Percentiles rank a stretch among this genome's conserved stretches.
Evolutionary conservation across 2,888 invertebrate species (phyloP).

Genomic region (Kryphioiulus occultus): DNA sequence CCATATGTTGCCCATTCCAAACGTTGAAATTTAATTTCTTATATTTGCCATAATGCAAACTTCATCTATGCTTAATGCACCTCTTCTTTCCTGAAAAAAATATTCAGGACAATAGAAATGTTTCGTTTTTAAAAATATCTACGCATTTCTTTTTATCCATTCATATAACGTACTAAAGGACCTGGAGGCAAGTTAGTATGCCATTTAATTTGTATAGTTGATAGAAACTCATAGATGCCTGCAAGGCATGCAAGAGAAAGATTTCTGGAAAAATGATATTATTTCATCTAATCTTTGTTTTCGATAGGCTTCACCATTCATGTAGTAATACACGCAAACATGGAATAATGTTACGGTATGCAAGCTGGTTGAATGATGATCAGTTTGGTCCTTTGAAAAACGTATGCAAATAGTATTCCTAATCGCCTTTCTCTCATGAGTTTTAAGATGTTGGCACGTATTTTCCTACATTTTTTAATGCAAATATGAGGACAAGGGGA

Average conservation of each 20-base stretch:
- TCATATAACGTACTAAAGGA: background rate
- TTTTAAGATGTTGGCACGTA: background rate
- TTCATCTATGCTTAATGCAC: too few species aligned
- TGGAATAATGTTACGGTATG: background rate
- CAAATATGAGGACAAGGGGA: conserved; percentile 15
- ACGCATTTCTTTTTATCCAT: too few species aligned
- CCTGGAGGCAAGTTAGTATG: background rate
- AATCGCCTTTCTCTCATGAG: background rate
- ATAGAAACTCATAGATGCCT: background rate
- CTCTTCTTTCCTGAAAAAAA: too few species aligned
- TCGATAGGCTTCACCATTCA: background rate
- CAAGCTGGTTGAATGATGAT: background rate
- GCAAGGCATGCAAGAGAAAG: background rate
- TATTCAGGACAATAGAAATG: too few species aligned
- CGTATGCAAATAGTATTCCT: background rate
- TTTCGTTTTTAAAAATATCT: too few species aligned
- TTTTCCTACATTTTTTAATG: background rate
- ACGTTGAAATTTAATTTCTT: background rate
- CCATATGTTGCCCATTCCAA: background rate
- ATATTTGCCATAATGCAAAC: too few species aligned
- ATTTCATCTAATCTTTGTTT: background rate
- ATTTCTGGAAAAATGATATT: background rate
- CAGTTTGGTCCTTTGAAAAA: background rate
- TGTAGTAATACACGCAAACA: background rate
- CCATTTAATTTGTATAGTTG: background rate